Evolutionary conservation across 2,888 invertebrate genomes (phyloP), one percentile per base, ranked within the genome.

Genomic region (Clivina fossor): DNA sequence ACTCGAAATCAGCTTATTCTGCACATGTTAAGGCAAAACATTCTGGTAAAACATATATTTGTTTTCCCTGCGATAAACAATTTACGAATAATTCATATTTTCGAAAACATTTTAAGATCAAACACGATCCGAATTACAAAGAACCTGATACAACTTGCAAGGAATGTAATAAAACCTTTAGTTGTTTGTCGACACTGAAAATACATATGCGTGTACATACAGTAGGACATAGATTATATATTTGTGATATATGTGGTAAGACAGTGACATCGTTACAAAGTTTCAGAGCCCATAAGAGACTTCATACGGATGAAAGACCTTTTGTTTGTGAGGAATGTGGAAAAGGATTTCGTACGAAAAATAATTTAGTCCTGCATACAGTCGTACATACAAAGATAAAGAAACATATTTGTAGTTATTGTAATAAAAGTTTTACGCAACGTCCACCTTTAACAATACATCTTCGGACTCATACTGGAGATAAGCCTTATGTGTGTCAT

Each of bases 381-480:
- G 26, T 11, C 11, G 11, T 19, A 8, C 7, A 15, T 19, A 18
- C 13, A 15, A 24, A 13, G 20, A 37, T 9, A 28, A 7, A 78
- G 60, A 81, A 81, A 1, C 66, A 68, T 60, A 63, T 65, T 4
- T 73, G 73, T 50, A 64, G 65, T 28, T 64, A 67, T 32, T 73
- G 73, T 56, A 61, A 78, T 38, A 81, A 82, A 65, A 78, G 78
- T 1, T 82, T 82, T 69, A 79, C 79, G 22, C 81, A 81, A 68
- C 78, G 80, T 62, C 79, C 80, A 65, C 69, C 82, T 62, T 78
- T 78, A 28, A n/a, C n/a, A n/a, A 73, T 81, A 43, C 82, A 83
- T 71, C 80, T 80, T 70, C 76, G 82, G 46, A 79, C 78, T 37
- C 82, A 82, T 70, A 79, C 80, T 0, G 81, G 82, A 0, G 80